Percentiles rank a stretch among this genome's conserved stretches.
These are phyloP conservation scores for Patella ulyssiponensis DNA, from an alignment of 2,888 invertebrate genomes.

Conservation along the genomic window DNA sequence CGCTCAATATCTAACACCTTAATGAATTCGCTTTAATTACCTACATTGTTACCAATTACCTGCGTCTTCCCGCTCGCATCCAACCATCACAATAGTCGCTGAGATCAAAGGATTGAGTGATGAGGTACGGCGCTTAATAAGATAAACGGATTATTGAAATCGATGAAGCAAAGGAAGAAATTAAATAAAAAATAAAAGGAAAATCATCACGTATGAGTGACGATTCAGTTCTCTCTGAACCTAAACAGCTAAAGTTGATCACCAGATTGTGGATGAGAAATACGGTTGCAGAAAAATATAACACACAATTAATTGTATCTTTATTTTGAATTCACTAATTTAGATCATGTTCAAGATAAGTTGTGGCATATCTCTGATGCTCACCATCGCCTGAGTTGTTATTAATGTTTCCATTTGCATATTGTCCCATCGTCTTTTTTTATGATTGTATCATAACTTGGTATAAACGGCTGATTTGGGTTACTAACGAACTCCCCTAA, in stretches of 20 bases:
- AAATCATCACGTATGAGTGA: not conserved
- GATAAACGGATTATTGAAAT: constrained; percentile 5
- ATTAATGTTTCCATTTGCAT: not conserved
- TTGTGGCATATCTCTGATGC: not conserved
- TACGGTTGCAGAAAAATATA: too few relatives aligned
- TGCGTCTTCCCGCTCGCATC: not conserved
- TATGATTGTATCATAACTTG: not conserved
- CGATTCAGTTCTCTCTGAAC: not conserved
- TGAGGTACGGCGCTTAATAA: not conserved
- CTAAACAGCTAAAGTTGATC: not conserved
- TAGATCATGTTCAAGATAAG: too few relatives aligned
- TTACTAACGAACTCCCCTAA: too few relatives aligned
- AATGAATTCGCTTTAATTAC: not conserved
- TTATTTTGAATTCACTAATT: too few relatives aligned
- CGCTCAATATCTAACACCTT: constrained; percentile 10
- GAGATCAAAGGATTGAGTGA: not conserved
- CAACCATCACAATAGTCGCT: constrained; percentile 7
- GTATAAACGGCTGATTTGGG: too few relatives aligned
- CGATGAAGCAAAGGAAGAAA: not conserved
- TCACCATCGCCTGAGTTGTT: not conserved
- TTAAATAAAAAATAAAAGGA: not conserved
- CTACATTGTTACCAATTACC: constrained; percentile 4
- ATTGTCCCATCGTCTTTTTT: not conserved
- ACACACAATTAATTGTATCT: too few relatives aligned
- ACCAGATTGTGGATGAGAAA: too few relatives aligned